Evolutionary conservation across 2,888 invertebrate species (phyloP).

Genomic region (Tetragnatha montana): DNA sequence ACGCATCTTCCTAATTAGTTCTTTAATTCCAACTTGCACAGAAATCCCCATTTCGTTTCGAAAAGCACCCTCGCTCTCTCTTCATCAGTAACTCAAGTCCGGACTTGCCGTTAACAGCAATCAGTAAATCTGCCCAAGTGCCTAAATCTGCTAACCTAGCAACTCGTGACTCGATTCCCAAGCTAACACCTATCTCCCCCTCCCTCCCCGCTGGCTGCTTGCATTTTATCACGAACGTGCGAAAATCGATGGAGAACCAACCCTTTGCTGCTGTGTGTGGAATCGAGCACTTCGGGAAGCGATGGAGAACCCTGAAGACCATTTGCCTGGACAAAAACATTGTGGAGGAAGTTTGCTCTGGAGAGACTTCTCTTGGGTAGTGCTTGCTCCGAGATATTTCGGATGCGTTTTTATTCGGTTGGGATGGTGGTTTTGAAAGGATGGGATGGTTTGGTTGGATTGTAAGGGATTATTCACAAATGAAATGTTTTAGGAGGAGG

Average conservation of each 20-base stretch:
- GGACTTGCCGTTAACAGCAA: conserved; percentile 57
- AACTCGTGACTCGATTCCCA: conserved; percentile 60
- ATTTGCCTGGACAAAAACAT: too few species aligned
- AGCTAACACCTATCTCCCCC: conserved; percentile 28
- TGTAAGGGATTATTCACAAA: too few species aligned
- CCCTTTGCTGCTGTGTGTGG: not conserved
- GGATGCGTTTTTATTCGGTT: too few species aligned
- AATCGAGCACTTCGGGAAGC: conserved; percentile 8
- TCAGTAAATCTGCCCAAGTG: conserved; percentile 68
- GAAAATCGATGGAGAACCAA: conserved; percentile 44
- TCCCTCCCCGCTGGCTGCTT: too few species aligned
- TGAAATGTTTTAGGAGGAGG: too few species aligned
- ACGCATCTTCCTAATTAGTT: conserved; percentile 4
- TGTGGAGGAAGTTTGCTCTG: too few species aligned
- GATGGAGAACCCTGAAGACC: too few species aligned
- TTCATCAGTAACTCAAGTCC: conserved; percentile 60
- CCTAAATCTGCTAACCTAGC: conserved; percentile 62
- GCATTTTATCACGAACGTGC: conserved; percentile 51
- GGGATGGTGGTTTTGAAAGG: too few species aligned
- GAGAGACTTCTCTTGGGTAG: too few species aligned
- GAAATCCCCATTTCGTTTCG: conserved; percentile 40
- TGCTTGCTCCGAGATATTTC: too few species aligned
- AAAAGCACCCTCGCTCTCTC: conserved; percentile 30
- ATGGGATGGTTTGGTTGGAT: too few species aligned
- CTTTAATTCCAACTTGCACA: conserved; percentile 35